A percentile compares a stretch with the other conserved stretches of the same genome.
These are phyloP conservation scores for Capromys pilorides DNA, from an alignment of 2,797 vertebrate species.

Conservation along the genomic window DNA sequence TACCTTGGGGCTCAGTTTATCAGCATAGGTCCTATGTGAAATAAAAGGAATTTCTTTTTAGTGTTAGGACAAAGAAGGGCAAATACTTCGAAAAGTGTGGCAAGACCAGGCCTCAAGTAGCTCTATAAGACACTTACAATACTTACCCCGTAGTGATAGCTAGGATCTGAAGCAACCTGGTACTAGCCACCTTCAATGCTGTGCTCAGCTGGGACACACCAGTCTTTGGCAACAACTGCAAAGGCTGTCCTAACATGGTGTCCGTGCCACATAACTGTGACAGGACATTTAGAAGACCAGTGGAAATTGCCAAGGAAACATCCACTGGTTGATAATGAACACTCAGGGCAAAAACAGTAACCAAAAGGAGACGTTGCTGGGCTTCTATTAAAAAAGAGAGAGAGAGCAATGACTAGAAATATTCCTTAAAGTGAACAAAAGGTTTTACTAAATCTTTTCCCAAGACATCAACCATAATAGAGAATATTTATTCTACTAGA, in stretches of 20 bases:
- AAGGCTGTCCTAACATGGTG: conserved; percentile 95
- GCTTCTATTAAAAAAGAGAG: conserved; percentile 88
- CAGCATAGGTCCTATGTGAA: conserved; percentile 93
- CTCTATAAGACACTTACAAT: not conserved
- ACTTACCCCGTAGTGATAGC: conserved; percentile 98
- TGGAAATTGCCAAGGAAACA: conserved; percentile 97
- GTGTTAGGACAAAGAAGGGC: not conserved
- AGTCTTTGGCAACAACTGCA: conserved; percentile 95
- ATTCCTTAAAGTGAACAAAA: conserved; percentile 33
- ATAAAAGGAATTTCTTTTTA: conserved; percentile 27
- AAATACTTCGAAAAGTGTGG: not conserved
- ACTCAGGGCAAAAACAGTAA: conserved; percentile 97
- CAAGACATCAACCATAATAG: conserved; percentile 49
- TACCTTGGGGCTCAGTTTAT: conserved; percentile 96
- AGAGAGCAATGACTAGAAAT: conserved; percentile 18
- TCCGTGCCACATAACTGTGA: conserved; percentile 98
- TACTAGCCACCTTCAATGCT: conserved; percentile 97
- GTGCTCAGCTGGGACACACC: conserved; percentile 97
- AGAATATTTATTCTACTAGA: conserved; percentile 54
- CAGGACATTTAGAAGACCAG: conserved; percentile 94
- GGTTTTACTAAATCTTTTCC: conserved; percentile 48
- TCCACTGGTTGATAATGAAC: conserved; percentile 98
- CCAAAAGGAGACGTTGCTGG: conserved; percentile 97
- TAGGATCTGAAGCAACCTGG: conserved; percentile 96
- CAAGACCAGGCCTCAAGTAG: not conserved